Base-by-base conservation (phyloP, 1,140 invertebrate genomes). In the Aphaenogaster ashmeadi region DNA sequence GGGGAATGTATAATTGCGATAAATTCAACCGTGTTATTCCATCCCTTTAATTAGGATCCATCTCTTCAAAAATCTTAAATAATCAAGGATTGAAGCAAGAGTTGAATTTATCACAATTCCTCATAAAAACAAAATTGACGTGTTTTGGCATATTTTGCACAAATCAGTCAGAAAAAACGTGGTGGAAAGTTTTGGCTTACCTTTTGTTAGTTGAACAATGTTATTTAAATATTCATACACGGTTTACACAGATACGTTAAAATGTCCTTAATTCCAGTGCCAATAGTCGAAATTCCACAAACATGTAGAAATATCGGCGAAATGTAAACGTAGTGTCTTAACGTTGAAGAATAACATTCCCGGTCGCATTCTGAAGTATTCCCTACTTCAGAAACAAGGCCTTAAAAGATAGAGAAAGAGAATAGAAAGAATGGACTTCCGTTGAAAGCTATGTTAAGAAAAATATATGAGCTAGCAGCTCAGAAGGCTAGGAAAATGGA, bases 381-480 rank as follows among this genome's bases (percentile, higher is more conserved):
- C n/a, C 8, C 64, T 41, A 66, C 64, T 67, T 67, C 21, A 38
- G 38, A 67, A 67, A 67, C 64, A 67, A n/a, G 41, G 15, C 15
- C 36, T 66, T 66, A 21, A 18, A n/a, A 7, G 15, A 6, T 21
- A n/a, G 5, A 41, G 36, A 64, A 64, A 64, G 33, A 41, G 7
- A 36, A 44, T 18, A 67, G 38, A 67, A 67, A 44, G 64, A 21
- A 41, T 44, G 64, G 64, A 41, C 38, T 21, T 38, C 8, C 36
- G 44, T 67, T 67, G 38, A 44, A 67, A 67, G 38, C 38, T 67
- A 67, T 21, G 18, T 44, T 44, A 44, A 44, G 38, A 67, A 67
- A 44, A 67, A 67, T 67, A 66, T 41, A 67, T 41, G 64, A 67
- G 21, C 38, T 41, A 67, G 9, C 64, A 44, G 9, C n/a, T 67